Conservation (phyloP, 2,797 vertebrate species). For the Macropodus opercularis region DNA sequence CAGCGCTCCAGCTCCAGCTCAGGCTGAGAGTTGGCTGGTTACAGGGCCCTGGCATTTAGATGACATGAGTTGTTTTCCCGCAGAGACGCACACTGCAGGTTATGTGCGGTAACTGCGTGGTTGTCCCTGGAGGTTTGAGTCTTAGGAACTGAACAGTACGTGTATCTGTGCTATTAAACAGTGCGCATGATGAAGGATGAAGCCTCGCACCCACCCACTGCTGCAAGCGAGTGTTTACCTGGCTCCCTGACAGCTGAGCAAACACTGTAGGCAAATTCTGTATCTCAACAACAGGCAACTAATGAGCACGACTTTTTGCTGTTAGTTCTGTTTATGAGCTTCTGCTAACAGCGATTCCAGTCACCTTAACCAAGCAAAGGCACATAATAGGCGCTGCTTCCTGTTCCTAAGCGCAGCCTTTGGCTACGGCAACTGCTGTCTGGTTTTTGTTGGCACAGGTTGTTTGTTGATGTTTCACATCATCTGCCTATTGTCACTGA, state of each 20-base stretch:
- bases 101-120: slow-evolving; percentile 26
- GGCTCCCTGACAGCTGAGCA: background rate
- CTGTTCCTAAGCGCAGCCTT: slow-evolving; percentile 14
- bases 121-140: slow-evolving; percentile 18
- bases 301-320: background rate
- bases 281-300: background rate
- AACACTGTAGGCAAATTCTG: background rate
- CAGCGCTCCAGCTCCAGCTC: slow-evolving; percentile 54
- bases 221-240: background rate
- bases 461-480: slow-evolving; percentile 44
- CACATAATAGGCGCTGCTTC: slow-evolving; percentile 16
- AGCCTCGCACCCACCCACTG: background rate
- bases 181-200: background rate
- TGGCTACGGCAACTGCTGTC: background rate
- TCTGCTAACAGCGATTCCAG: slow-evolving; percentile 14
- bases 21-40: too few species aligned
- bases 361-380: slow-evolving; percentile 6
- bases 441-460: slow-evolving; percentile 34
- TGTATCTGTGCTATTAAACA: background rate
- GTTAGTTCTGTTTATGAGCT: slow-evolving; percentile 19
- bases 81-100: slow-evolving; percentile 22
- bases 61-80: slow-evolving; percentile 38
- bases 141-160: background rate
- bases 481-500: slow-evolving; percentile 31
- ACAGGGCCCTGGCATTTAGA: slow-evolving; percentile 53